These are phyloP conservation scores for Anarhynchus alexandrinus DNA, from an alignment of 2,113 vertebrate genomes.

Conservation along the genomic window DNA sequence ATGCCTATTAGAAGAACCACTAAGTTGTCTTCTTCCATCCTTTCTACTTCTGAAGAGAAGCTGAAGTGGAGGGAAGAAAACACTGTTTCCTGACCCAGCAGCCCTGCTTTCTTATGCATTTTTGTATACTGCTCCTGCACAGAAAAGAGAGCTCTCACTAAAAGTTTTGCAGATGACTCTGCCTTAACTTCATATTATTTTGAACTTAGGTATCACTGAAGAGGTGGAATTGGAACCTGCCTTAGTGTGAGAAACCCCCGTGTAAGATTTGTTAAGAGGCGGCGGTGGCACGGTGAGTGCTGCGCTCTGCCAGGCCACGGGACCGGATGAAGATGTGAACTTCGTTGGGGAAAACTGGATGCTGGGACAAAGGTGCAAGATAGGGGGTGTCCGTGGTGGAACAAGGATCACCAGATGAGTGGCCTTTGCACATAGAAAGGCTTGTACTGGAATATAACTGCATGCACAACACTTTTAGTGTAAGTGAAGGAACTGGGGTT, in stretches of 20 bases:
- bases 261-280: too few species aligned
- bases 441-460: neutral
- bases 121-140: neutral
- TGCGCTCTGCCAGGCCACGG: neutral
- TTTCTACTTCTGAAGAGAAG: neutral
- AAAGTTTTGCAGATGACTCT: neutral
- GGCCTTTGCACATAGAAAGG: neutral
- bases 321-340: neutral
- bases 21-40: neutral
- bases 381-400: neutral
- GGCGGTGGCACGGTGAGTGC: too few species aligned
- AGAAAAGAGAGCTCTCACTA: neutral
- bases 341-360: neutral
- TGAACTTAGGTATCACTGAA: fast-evolving
- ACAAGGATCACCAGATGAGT: neutral
- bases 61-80: neutral
- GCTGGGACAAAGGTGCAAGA: neutral
- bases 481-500: neutral
- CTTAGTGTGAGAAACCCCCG: neutral
- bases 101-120: neutral
- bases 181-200: neutral
- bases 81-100: neutral
- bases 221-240: neutral
- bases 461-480: neutral
- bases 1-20: neutral